Evolutionary conservation across 2,113 vertebrate species (phyloP), one percentile per base, ranked within the genome.

Genomic region (Dissostichus mawsoni): DNA sequence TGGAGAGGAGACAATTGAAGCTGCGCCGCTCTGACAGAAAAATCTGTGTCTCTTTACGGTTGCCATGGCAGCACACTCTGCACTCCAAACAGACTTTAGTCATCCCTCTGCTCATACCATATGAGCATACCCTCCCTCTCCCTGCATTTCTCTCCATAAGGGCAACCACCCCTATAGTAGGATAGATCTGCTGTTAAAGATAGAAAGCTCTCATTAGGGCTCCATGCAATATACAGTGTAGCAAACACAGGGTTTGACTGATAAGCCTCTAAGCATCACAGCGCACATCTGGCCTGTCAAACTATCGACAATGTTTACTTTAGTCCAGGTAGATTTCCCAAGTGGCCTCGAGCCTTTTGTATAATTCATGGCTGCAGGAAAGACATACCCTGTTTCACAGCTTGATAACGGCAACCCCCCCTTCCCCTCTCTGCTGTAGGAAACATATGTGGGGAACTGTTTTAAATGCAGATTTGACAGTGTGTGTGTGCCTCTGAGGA

Each of bases 61-160:
- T 94, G 90, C 93, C 90, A 94, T 95, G 94, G 94, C 29, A 94
- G 90, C 94, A 82, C 76, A 76, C 59, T 83, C 83, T 82, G 82
- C 87, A 81, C 89, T 89, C 87, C 79, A 93, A 95, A 92, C 91
- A 88, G 85, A 83, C 85, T 93, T 85, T 87, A 91, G 85, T 90
- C 83, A 87, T 81, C 85, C 82, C 80, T 59, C 77, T 86, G 76
- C 29, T 29, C 29, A 29, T 29, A 29, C 29, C 29, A 29, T 29
- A 29, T 29, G 29, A 83, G 76, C 81, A 64, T 77, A 74, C 47
- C 55, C 16, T 82, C 36, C 20, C 29, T 50, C 29, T n/a, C 50
- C 74, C 74, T 56, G 12, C 69, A 71, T 50, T 52, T 77, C n/a
- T 79, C 45, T 87, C 67, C 69, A 68, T 84, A 89, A 75, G 80